Evolutionary conservation across 2,888 invertebrate genomes (phyloP), one percentile per base, ranked within the genome.

Genomic region (Drosophila kanekoi): DNA sequence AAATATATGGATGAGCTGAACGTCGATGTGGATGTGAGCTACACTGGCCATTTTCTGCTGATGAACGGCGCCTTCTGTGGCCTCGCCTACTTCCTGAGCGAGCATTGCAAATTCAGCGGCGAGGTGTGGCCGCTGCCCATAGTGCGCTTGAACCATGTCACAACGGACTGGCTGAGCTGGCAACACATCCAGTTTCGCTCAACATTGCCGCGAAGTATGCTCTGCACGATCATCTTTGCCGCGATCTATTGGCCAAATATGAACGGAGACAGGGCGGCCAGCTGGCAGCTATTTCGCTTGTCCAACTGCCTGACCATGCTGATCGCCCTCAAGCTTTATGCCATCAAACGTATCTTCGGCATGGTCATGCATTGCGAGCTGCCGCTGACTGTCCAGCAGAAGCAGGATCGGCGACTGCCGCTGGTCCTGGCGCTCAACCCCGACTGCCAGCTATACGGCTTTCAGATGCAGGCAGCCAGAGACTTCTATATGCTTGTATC

Each of bases 391-490:
- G 9, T 63, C 3, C 43, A 18, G 9, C 5, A 6, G 14, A 0
- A 5, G 23, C 23, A 13, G 23, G 18, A 44, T 28, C 38, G 1
- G 0, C 4, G 5, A 3, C n/a, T 70, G n/a, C 40, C 58, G 1
- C 1, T 71, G 37, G 13, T 5, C 11, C 0, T 51, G 40, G 23
- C 41, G 4, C 16, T 71, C 10, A 9, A 14, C 4, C 32, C 3
- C 9, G 37, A 10, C 1, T 13, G 3, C 1, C 14, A 44, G 13
- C 35, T 54, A 0, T 14, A 43, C 8, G 71, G 71, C 5, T 72
- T 72, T 9, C 41, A 60, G 1, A 14, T 56, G 43, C 64, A 47
- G 38, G 51, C 43, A 9, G 54, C 59, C 10, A 43, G 47, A 28
- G 51, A 60, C 33, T 72, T 72, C 9, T 51, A 51, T 11, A 11